A percentile compares a stretch with the other conserved stretches of the same genome.
Conservation (phyloP, 2,888 invertebrate species). For the Ischnura elegans region DNA sequence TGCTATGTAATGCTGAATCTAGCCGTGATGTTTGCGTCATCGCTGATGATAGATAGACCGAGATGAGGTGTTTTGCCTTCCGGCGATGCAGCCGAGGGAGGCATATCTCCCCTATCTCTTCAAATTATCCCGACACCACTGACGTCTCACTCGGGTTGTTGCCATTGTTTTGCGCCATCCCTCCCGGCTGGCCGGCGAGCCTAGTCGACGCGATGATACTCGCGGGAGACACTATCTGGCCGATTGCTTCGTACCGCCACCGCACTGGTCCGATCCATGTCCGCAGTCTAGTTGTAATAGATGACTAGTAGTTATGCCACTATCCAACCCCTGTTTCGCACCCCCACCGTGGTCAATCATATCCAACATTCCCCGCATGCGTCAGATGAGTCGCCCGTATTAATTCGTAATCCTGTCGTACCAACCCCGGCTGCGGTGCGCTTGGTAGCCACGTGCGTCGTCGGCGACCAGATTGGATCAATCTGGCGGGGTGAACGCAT, state of each 20-base stretch:
- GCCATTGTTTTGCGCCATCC: not conserved
- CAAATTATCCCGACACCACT: not conserved
- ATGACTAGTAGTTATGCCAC: not conserved
- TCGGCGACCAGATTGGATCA: not conserved
- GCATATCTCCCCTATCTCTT: not conserved
- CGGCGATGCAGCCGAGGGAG: not conserved
- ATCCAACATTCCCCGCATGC: not conserved
- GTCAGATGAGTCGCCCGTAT: conserved; percentile 16
- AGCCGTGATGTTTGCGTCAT: not conserved
- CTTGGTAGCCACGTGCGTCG: not conserved
- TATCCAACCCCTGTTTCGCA: too few species aligned
- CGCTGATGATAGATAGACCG: not conserved
- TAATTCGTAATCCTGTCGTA: not conserved
- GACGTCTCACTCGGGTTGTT: not conserved
- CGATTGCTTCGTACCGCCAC: not conserved
- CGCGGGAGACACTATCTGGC: not conserved
- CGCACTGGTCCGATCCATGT: not conserved
- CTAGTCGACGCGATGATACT: not conserved
- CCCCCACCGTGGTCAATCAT: not conserved
- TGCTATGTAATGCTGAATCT: not conserved
- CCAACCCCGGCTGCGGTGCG: not conserved
- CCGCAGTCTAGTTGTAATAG: not conserved
- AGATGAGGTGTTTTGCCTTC: not conserved
- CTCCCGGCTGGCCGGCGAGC: not conserved
- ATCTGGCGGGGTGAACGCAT: not conserved